Percentiles rank a stretch among this genome's conserved stretches.
These are phyloP conservation scores for Aythya fuligula DNA, from an alignment of 2,797 vertebrate genomes.

Conservation along the genomic window DNA sequence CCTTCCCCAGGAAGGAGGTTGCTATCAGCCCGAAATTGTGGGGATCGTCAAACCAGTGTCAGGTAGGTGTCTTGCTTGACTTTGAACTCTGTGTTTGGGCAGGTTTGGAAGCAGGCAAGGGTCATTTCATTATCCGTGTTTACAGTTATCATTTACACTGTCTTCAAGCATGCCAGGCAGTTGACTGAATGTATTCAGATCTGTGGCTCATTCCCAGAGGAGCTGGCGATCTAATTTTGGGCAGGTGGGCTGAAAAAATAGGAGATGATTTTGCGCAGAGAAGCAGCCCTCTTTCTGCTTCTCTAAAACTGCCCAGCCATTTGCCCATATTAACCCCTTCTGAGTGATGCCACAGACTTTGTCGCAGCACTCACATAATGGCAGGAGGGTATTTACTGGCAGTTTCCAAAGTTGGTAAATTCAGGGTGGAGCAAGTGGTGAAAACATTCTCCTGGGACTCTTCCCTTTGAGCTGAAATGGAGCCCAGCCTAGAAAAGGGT, in stretches of 20 bases:
- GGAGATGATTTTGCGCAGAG: background rate
- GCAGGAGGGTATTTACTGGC: background rate
- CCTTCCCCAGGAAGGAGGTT: background rate
- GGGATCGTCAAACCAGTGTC: background rate
- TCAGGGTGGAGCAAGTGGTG: background rate
- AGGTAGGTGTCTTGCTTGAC: background rate
- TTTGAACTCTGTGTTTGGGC: background rate
- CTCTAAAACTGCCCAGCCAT: background rate
- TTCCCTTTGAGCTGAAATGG: background rate
- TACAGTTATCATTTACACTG: background rate
- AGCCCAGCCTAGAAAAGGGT: background rate
- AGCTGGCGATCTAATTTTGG: background rate
- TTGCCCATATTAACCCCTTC: background rate
- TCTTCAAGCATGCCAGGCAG: background rate
- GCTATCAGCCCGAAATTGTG: background rate
- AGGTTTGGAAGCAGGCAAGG: background rate
- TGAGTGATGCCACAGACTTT: accelerated
- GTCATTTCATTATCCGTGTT: background rate
- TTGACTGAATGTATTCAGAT: background rate
- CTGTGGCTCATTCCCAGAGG: accelerated
- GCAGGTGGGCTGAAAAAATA: background rate
- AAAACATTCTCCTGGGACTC: background rate
- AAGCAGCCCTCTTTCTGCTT: background rate
- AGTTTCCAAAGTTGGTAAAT: background rate
- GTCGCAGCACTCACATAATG: background rate